Base-by-base conservation (phyloP, 2,797 vertebrate genomes). In the Eulemur albifrons region DNA sequence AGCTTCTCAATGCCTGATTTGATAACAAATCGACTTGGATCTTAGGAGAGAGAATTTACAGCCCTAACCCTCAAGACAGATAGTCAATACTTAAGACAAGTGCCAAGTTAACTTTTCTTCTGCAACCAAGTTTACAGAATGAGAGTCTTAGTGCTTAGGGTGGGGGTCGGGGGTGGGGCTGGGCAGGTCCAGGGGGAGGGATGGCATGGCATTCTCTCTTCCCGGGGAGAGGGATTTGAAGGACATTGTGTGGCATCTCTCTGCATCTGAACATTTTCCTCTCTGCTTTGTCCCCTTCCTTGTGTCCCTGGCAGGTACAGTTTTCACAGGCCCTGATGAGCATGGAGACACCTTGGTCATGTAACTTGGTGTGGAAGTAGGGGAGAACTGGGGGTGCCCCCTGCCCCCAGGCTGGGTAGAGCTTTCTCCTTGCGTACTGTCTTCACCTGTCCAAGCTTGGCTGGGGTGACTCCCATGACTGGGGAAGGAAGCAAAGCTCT, bases 1-100 rank as follows among this genome's bases (percentile, higher is more conserved):
- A 99, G 99, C 98, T 98, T 99, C 99, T 99, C 99, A 99, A 99
- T 99, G 99, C 99, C 99, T 99, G 99, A 99, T 99, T 99, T 99
- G 99, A 99, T 99, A 99, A 99, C 99, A 99, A 99, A 99, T 99
- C 99, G 99, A 99, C 99, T 99, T 99, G 98, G 99, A 99, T 99
- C 99, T 99, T 99, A 99, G 99, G 99, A 99, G 99, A 99, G 99
- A 99, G 99, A 99, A 99, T 99, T 99, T 99, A 99, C 99, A 99
- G 99, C 99, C 99, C 99, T 98, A 98, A 98, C 99, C 98, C 99
- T 98, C 98, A 98, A 99, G 99, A 98, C 98, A 98, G 98, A 98
- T 98, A 98, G 98, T 99, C 97, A 98, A 98, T 98, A 99, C 98
- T 98, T 98, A 98, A 98, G 98, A 98, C 50, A 98, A 98, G 98